These are phyloP conservation scores for Oreonectes daqikongensis DNA, from an alignment of 2,797 vertebrate species.

Conservation along the genomic window DNA sequence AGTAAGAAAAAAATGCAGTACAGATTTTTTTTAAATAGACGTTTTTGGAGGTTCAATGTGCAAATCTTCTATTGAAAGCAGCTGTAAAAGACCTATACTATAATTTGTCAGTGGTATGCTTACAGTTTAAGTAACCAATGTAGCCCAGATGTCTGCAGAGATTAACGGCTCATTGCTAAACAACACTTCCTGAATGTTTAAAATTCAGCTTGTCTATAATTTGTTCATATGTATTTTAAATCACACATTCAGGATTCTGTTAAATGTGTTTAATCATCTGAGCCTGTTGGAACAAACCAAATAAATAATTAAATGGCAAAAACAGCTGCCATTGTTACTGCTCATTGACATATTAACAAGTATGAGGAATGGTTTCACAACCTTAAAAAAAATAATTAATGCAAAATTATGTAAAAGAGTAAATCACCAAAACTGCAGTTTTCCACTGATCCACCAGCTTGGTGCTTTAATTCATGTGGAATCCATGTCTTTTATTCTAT, in stretches of 20 bases:
- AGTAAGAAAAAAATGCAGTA: neutral
- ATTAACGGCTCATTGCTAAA: conserved; percentile 3
- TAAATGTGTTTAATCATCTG: neutral
- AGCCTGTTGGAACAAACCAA: neutral
- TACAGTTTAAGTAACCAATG: conserved; percentile 23
- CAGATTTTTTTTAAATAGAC: no score
- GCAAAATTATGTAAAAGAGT: neutral
- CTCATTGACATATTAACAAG: neutral
- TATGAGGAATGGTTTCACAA: neutral
- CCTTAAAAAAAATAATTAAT: neutral
- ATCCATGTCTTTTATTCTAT: conserved; percentile 3
- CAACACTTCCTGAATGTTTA: conserved; percentile 18
- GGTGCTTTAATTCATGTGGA: conserved; percentile 8
- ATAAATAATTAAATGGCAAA: conserved; percentile 1
- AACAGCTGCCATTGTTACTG: conserved; percentile 25
- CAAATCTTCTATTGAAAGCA: conserved; percentile 11
- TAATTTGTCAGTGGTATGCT: neutral
- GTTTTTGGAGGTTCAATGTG: conserved; percentile 6
- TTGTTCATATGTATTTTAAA: conserved; percentile 33
- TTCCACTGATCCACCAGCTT: conserved; percentile 14
- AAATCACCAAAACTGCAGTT: conserved; percentile 22
- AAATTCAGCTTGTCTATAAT: conserved; percentile 20
- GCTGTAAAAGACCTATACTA: conserved; percentile 7
- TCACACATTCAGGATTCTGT: conserved; percentile 26
- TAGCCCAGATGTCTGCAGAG: no score